phyloP scores from a whole-genome alignment of 2,888 invertebrate genomes.

The Deilephila porcellus region DNA sequence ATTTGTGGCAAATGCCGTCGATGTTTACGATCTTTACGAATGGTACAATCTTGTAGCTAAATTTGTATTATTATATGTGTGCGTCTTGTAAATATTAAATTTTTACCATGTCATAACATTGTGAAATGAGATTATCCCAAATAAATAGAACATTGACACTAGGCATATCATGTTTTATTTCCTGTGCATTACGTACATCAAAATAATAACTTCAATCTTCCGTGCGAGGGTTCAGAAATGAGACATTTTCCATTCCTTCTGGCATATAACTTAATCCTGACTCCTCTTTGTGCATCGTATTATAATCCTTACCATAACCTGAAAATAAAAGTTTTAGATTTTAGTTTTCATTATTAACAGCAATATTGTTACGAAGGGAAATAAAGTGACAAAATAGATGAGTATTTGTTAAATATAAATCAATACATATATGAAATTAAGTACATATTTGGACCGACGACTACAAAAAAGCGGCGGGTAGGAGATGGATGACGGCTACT shows the following conservation, averaged over 20 bases:
- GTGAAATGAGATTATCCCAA: slow-evolving; percentile 83
- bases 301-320: slow-evolving; percentile 88
- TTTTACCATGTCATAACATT: slow-evolving; percentile 80
- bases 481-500: no score
- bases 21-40: slow-evolving; percentile 74
- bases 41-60: slow-evolving; percentile 79
- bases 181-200: slow-evolving; percentile 24
- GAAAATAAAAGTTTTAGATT: slow-evolving; percentile 41
- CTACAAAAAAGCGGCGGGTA: no score
- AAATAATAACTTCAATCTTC: slow-evolving; percentile 39
- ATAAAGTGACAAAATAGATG: no score
- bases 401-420: no score
- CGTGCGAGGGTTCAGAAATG: slow-evolving; percentile 79
- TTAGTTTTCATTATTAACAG: background rate
- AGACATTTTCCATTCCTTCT: slow-evolving; percentile 85
- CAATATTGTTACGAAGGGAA: background rate
- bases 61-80: slow-evolving; percentile 73
- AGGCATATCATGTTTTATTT: slow-evolving; percentile 49
- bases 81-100: slow-evolving; percentile 80
- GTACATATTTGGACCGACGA: background rate
- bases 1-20: slow-evolving; percentile 68
- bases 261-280: slow-evolving; percentile 88
- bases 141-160: slow-evolving; percentile 79
- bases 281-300: slow-evolving; percentile 80
- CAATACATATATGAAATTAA: no score